Conservation (phyloP, 2,888 invertebrate genomes). For the Polyommatus icarus region DNA sequence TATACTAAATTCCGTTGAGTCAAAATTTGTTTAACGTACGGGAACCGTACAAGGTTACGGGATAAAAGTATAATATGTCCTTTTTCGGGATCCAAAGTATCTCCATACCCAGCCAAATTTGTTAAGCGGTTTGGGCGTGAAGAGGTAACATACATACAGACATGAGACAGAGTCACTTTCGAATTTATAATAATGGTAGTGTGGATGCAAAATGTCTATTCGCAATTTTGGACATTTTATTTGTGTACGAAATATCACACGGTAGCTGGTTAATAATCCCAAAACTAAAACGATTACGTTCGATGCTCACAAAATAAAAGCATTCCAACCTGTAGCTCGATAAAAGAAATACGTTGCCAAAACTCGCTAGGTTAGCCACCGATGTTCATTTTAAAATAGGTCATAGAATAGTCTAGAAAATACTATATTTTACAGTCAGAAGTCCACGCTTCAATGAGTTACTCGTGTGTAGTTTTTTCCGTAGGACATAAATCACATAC, state of each 20-base stretch:
- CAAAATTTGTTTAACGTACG: too few relatives aligned
- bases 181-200: too few relatives aligned
- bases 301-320: not conserved
- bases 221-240: not conserved
- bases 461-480: conserved; percentile 3
- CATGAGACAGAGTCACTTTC: too few relatives aligned
- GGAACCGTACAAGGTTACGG: too few relatives aligned
- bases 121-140: too few relatives aligned
- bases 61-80: too few relatives aligned
- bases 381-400: conserved; percentile 15
- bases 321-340: conserved; percentile 19
- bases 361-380: not conserved
- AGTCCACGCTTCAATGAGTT: conserved; percentile 19
- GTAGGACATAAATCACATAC: conserved; percentile 9
- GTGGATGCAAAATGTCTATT: too few relatives aligned
- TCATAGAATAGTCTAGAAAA: conserved; percentile 16
- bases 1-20: too few relatives aligned
- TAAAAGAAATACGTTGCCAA: conserved; percentile 2
- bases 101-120: too few relatives aligned
- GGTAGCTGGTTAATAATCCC: not conserved
- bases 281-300: not conserved
- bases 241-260: not conserved
- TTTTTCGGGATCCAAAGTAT: too few relatives aligned
- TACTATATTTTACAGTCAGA: conserved; percentile 18
- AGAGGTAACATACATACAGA: too few relatives aligned